phyloP scores from a whole-genome alignment of 2,113 vertebrate species.

The Polypterus senegalus region DNA sequence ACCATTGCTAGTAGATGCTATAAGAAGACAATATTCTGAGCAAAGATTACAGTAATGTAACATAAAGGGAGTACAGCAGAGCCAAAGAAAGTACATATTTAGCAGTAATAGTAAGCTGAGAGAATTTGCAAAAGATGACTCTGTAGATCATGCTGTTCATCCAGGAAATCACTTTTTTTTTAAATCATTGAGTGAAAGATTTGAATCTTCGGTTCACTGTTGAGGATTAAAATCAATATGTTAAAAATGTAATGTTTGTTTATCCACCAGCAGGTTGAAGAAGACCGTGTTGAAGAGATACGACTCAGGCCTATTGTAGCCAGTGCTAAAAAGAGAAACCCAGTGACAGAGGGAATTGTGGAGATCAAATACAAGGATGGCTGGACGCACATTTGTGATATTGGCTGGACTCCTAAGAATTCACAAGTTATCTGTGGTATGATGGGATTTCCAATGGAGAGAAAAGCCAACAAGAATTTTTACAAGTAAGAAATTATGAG shows the following conservation, averaged over 20 bases:
- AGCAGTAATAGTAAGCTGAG: too few species aligned
- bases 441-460: conserved; percentile 85
- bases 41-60: too few species aligned
- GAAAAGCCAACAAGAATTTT: conserved; percentile 82
- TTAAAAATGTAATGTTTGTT: neutral
- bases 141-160: too few species aligned
- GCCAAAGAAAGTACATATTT: too few species aligned
- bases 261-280: conserved; percentile 44
- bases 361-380: conserved; percentile 67
- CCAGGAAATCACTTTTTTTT: too few species aligned
- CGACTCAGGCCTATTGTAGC: conserved; percentile 61
- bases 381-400: conserved; percentile 81
- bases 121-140: too few species aligned
- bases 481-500: conserved; percentile 66
- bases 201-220: too few species aligned
- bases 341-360: conserved; percentile 73
- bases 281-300: conserved; percentile 75
- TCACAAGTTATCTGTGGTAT: conserved; percentile 82
- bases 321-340: conserved; percentile 45
- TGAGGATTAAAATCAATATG: too few species aligned
- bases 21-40: too few species aligned
- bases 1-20: too few species aligned
- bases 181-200: too few species aligned
- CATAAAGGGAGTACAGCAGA: too few species aligned
- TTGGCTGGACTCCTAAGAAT: conserved; percentile 72